Evolutionary conservation across 2,888 invertebrate genomes (phyloP).

Genomic region (Synanthedon vespiformis): DNA sequence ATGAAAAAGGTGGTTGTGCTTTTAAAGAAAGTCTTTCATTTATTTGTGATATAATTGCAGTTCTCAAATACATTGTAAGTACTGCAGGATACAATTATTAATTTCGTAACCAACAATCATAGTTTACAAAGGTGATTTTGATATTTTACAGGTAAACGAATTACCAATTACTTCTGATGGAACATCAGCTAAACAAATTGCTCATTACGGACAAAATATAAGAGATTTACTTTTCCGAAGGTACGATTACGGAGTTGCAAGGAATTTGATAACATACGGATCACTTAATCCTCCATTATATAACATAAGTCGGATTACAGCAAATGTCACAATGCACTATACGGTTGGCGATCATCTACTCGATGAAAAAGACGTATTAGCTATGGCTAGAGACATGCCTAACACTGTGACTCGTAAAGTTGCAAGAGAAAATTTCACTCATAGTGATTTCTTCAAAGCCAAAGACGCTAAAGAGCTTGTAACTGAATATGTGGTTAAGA

Average conservation of each 20-base stretch:
- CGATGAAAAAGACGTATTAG: slow-evolving; percentile 33
- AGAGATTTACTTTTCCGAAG: slow-evolving; percentile 33
- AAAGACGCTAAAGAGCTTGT: slow-evolving; percentile 35
- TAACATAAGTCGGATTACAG: slow-evolving; percentile 27
- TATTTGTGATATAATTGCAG: neutral
- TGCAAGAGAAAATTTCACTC: slow-evolving; percentile 27
- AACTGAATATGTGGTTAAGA: slow-evolving; percentile 31
- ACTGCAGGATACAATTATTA: too few relatives aligned
- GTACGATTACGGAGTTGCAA: slow-evolving; percentile 27
- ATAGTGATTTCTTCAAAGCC: slow-evolving; percentile 31
- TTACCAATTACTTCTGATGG: neutral
- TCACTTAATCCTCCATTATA: slow-evolving; percentile 27
- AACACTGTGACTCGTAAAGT: slow-evolving; percentile 32
- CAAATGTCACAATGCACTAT: slow-evolving; percentile 40
- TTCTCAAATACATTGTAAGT: neutral
- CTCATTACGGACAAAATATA: slow-evolving; percentile 49
- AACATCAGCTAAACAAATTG: slow-evolving; percentile 39
- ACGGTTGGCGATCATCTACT: slow-evolving; percentile 29
- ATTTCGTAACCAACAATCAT: too few relatives aligned
- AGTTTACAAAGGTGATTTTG: too few relatives aligned
- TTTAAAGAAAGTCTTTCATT: neutral
- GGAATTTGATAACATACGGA: slow-evolving; percentile 28
- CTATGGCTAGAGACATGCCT: slow-evolving; percentile 36
- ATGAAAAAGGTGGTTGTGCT: neutral
- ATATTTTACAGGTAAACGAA: too few relatives aligned